Evolutionary conservation across 1,140 invertebrate species (phyloP), one percentile per base, ranked within the genome.

Genomic region (Dendrolimus punctatus): DNA sequence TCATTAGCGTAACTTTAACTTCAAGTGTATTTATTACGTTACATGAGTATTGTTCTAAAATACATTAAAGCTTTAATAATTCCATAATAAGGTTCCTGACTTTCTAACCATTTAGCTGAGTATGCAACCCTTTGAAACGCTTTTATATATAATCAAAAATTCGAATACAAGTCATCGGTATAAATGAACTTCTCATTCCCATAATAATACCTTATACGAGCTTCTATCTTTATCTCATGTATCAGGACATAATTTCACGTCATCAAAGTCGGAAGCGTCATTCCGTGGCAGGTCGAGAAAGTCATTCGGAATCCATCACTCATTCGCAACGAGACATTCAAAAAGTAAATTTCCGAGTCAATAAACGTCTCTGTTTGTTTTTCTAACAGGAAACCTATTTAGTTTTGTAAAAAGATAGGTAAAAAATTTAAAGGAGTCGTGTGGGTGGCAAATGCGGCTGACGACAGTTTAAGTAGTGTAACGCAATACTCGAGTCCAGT

Each of bases 351-450:
- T 73, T 77, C 55, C 58, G 65, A 80, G 70, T 80, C 77, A 75
- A 85, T 83, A 82, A 81, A 80, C 60, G 70, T 71, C 52, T 67
- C 48, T 85, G 73, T 85, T 85, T 85, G 81, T 83, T 82, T 83
- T 85, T 83, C 70, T 83, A 82, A 76, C 82, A 85, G 82, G 82
- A 85, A 85, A 80, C 69, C 62, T 83, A 85, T 85, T 78, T 79
- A 71, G 77, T 75, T 72, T 65, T 62, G 65, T 79, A 76, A 81
- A 76, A 78, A 73, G 67, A 64, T 67, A 61, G 56, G 61, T 70
- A 73, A 78, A 80, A 81, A 82, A 76, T 40, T 64, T 71, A 73
- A 73, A 68, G 62, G 68, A 68, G 40, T 73, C 46, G 58, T 69
- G 77, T 81, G 82, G 82, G 82, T 84, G 82, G 81, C 23, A 23